Evolutionary conservation across 2,888 invertebrate genomes (phyloP), one percentile per base, ranked within the genome.

Genomic region (Pantelozetes paolii): DNA sequence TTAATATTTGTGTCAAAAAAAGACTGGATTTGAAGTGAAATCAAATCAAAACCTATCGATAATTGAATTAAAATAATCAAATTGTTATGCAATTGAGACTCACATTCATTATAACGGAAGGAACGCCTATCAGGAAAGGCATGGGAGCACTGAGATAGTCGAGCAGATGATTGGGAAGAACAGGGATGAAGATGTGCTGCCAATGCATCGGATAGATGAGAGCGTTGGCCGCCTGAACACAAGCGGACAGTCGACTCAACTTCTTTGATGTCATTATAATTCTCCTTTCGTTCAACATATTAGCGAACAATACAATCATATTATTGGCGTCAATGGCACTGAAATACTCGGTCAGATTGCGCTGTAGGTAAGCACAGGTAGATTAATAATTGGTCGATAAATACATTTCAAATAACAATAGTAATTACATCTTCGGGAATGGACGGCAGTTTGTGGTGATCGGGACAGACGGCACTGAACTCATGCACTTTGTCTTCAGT

Each of bases 121-220:
- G 96, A 77, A 97, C 93, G 76, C 98, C 98, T 80, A 98, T 95
- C 67, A 98, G 86, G 85, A 92, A 98, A 67, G 98, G 98, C 97
- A 98, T 98, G 0, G 98, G 98, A 18, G 98, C 98, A 79, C 83
- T 83, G 78, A 94, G 84, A 83, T 93, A 93, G 83, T 96, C 97
- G 78, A 91, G 89, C 76, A 97, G 86, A 81, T 90, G 88, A 82
- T 89, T 87, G 28, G 97, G 96, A 80, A 97, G 84, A 79, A 98
- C 90, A 72, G 97, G 97, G 83, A 98, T 96, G 83, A 92, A 98
- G 81, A 98, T 93, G 81, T 97, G 96, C 84, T 98, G 97, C 83
- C 98, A 98, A 78, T 90, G 90, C 95, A 99, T 96, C 0, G 98
- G 98, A 83, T 95, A 97, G 57, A 99, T 88, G 67, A 98, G 89